Percentiles rank a stretch among this genome's conserved stretches.
Conservation (phyloP, 2,888 invertebrate genomes). For the Tetrapedia diversipes region DNA sequence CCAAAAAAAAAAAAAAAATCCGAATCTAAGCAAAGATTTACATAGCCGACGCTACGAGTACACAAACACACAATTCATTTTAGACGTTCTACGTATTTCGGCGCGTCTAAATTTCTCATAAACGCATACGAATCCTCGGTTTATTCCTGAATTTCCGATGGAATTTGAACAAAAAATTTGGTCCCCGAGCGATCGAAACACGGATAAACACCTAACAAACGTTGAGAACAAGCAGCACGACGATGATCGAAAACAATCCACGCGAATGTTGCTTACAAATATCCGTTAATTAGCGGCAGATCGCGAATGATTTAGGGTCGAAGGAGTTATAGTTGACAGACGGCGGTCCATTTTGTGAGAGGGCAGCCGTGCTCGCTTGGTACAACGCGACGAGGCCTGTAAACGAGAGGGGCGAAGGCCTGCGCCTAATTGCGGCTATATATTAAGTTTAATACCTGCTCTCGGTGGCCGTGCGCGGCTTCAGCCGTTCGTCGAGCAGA, state of each 20-base stretch:
- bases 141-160: no score
- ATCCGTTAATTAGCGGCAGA: conserved; percentile 61
- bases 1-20: no score
- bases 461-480: conserved; percentile 71
- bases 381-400: conserved; percentile 32
- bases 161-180: no score
- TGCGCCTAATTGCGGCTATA: conserved; percentile 81
- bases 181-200: not conserved
- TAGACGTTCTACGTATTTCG: no score
- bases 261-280: conserved; percentile 23
- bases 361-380: conserved; percentile 30
- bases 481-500: conserved; percentile 54
- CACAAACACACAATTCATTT: no score
- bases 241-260: conserved; percentile 5
- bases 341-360: conserved; percentile 53
- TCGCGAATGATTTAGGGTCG: conserved; percentile 59
- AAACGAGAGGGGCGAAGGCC: conserved; percentile 68
- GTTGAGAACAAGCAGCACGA: no score
- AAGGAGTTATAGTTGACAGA: conserved; percentile 65
- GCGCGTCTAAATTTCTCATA: no score
- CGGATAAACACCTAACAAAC: no score
- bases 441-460: conserved; percentile 81
- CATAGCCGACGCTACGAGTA: no score
- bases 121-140: no score
- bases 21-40: no score